These are phyloP conservation scores for Caerostris darwini DNA, from an alignment of 1,140 invertebrate genomes.

Conservation along the genomic window DNA sequence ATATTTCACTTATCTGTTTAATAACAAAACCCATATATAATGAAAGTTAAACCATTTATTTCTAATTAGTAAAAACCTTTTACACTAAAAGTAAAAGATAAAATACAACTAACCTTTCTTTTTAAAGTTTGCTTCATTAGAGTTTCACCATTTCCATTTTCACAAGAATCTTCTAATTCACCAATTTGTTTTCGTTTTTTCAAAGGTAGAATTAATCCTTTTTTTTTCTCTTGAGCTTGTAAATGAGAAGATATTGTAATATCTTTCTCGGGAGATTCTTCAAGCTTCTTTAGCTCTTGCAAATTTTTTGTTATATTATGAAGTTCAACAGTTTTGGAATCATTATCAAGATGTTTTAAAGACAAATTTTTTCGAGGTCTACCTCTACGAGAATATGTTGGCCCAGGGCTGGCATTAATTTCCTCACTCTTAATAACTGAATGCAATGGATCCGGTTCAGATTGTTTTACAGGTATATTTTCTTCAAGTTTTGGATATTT, in stretches of 20 bases:
- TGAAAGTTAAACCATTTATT: too few species aligned
- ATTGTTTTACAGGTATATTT: background rate
- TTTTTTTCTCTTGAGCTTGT: background rate
- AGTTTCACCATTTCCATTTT: background rate
- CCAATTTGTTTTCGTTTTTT: background rate
- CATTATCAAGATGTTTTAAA: background rate
- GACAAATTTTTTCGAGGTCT: background rate
- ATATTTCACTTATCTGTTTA: too few species aligned
- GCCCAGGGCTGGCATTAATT: background rate
- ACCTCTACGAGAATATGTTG: background rate
- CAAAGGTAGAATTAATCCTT: background rate
- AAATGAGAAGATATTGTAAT: background rate
- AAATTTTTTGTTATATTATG: background rate
- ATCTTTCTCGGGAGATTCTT: background rate
- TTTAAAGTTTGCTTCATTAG: background rate
- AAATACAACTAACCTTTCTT: background rate
- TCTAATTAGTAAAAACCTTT: too few species aligned
- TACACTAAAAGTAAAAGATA: too few species aligned
- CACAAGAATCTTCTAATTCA: background rate
- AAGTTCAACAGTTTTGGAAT: background rate
- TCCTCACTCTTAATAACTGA: too few species aligned
- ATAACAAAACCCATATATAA: too few species aligned
- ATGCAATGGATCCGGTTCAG: background rate
- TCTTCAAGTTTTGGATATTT: conserved; percentile 18
- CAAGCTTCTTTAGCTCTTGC: background rate